Base-by-base conservation (phyloP, 2,888 invertebrate species). In the Resseliella maxima region DNA sequence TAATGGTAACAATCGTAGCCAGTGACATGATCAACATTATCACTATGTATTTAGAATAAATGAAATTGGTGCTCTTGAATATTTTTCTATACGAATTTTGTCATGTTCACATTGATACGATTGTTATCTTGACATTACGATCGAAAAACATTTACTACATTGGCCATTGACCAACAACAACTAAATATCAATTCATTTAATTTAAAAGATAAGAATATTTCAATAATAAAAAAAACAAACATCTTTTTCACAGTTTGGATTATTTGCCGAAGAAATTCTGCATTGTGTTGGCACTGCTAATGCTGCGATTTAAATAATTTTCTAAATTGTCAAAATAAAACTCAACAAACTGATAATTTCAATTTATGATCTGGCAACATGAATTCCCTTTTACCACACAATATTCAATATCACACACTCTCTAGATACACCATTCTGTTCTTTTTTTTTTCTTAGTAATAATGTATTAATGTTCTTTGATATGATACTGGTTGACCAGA, bases 41-140 rank as follows among this genome's bases (percentile, higher is more conserved):
- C 31, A 72, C 31, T 72, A 59, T n/a, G n/a, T n/a, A 24, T 59
- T 15, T n/a, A 59, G 21, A 31, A 72, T 35, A 72, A 72, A 72
- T 72, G 2, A 72, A 72, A 72, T 72, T 31, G 72, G 31, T 72
- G 72, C 72, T 50, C 46, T 72, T 72, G 72, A 72, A n/a, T 24
- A 12, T 72, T n/a, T n/a, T 59, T 72, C 31, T 31, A 72, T 31
- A 31, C 31, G 72, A 31, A 31, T 72, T 72, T 72, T 35, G n/a
- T n/a, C n/a, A 72, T 72, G 72, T 72, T 72, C 72, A 72, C 72
- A 72, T n/a, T n/a, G 72, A 72, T 72, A 24, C 72, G 6, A 31
- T 72, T 18, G 27, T 72, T 72, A 31, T n/a, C 35, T 0, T 31
- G 8, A 15, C 18, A 50, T 50, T 50, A 15, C 46, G 18, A 5